Percentiles rank a stretch among this genome's conserved stretches.
phyloP scores from a whole-genome alignment of 2,797 vertebrate species.

The Bovichtus variegatus region DNA sequence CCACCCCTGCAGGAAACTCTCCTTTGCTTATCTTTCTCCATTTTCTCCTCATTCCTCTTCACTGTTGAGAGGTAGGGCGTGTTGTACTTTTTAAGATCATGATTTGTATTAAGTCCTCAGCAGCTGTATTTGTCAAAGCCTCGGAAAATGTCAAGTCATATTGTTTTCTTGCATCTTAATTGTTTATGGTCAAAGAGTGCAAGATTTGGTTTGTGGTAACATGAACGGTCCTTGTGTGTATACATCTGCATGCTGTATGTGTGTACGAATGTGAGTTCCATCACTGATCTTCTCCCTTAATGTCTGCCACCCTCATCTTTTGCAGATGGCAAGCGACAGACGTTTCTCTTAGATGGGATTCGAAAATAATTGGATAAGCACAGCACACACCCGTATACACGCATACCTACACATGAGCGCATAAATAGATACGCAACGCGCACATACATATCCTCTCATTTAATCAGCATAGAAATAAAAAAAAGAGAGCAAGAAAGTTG shows the following conservation, averaged over 20 bases:
- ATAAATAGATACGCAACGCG: constrained; percentile 45
- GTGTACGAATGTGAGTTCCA: constrained; percentile 45
- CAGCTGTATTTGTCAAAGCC: neutral
- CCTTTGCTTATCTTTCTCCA: constrained; percentile 54
- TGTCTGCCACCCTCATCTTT: constrained; percentile 73
- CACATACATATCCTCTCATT: constrained; percentile 50
- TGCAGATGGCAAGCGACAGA: constrained; percentile 83
- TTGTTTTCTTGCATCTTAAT: constrained; percentile 16
- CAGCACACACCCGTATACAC: neutral
- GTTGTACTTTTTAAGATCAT: constrained; percentile 24
- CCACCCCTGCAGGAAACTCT: constrained; percentile 53
- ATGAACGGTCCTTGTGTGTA: constrained; percentile 7
- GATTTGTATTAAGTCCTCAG: constrained; percentile 20
- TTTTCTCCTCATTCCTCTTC: constrained; percentile 39
- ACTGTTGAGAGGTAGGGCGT: constrained; percentile 1
- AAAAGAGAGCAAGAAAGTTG: constrained; percentile 59
- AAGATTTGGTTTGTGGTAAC: neutral
- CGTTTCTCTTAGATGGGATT: constrained; percentile 77
- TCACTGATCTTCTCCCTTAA: constrained; percentile 67
- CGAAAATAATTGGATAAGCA: constrained; percentile 83
- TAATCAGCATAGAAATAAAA: constrained; percentile 39
- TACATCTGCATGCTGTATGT: constrained; percentile 18
- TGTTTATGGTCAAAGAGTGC: constrained; percentile 14
- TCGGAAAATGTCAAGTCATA: constrained; percentile 15
- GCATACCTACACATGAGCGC: constrained; percentile 37